Evolutionary conservation across 2,888 invertebrate genomes (phyloP), one percentile per base, ranked within the genome.

Genomic region (Flexamia atlantica): DNA sequence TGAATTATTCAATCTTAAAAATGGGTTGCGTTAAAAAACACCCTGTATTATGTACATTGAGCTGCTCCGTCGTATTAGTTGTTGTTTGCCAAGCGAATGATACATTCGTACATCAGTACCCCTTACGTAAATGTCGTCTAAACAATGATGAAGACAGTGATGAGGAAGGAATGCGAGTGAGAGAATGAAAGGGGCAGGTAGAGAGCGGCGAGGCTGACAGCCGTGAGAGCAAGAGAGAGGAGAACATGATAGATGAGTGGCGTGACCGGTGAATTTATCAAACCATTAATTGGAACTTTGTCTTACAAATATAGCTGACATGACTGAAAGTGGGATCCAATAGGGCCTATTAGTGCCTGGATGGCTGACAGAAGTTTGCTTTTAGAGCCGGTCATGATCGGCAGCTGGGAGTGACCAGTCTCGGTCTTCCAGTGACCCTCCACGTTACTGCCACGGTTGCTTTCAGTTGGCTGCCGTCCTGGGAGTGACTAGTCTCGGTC

Each of bases 221-320:
- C 42, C 30, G 74, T 30, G 79, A 79, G 79, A 79, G 79, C 30
- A 40, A 79, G 50, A 79, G 79, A 79, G 79, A 79, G 79, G 79
- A 79, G 1, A 32, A n/a, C n/a, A 53, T 46, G 80, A 80, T 42
- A 57, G 80, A 80, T 42, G 57, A 30, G 50, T 28, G 50, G 60
- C 42, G 80, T 46, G 80, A 79, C 25, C 32, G 60, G 72, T 72
- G 40, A 72, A 72, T 72, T 72, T 76, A 76, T 76, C 76, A 76
- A 76, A 76, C 76, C 76, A 46, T 76, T 76, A 76, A 76, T 76
- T 76, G 76, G 76, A 76, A 76, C 76, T 76, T 76, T 76, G 76
- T 76, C 76, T 76, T 76, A 76, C 76, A 76, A 76, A 76, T 76
- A 76, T 42, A 42, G 50, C 76, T 76, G 76, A 42, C 76, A 76